Base-by-base conservation (phyloP, 2,888 invertebrate species). In the Ephialtes manifestator region DNA sequence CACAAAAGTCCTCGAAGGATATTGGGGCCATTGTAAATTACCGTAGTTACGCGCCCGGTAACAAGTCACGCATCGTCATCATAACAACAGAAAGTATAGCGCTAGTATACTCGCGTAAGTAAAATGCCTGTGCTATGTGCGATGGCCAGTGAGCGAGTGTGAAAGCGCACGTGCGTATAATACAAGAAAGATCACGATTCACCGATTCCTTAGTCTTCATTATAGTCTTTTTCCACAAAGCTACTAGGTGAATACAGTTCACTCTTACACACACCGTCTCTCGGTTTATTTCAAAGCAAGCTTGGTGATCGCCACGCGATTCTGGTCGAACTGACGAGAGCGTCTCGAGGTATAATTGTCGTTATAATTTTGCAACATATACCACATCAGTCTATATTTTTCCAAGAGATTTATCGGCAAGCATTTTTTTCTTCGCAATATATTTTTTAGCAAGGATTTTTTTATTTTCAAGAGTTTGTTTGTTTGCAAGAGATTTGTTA, bases 11-110 rank as follows among this genome's bases (percentile, higher is more conserved):
- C n/a, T 18, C 58, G 48, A 39, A 53, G 46, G 63, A 65, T 77
- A 77, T 77, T 53, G 76, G 46, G 81, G 76, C 75, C 76, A 65
- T 71, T 71, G 71, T 55, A 77, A 82, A 82, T 82, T 76, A 82
- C 71, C 76, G 76, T 82, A 71, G 63, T 71, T 77, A 82, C 53
- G 71, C 71, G 76, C 28, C 75, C 58, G 75, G 58, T 60, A 75
- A 81, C 24, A 58, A 81, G 75, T 74, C 75, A 81, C 58, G 80
- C 75, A 75, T 75, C 81, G 58, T 71, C 65, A 55, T 77, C 63
- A 76, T 78, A 60, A 60, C 55, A 82, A 82, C 68, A 68, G 43
- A 51, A 81, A 63, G 76, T 81, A 76, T 68, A 71, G 78, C 48
- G 48, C 28, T 48, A 20, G 20, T n/a, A 28, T 58, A 7, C n/a